A percentile compares a stretch with the other conserved stretches of the same genome.
These are phyloP conservation scores for Cacatua alba DNA, from an alignment of 2,113 vertebrate genomes.

Conservation along the genomic window DNA sequence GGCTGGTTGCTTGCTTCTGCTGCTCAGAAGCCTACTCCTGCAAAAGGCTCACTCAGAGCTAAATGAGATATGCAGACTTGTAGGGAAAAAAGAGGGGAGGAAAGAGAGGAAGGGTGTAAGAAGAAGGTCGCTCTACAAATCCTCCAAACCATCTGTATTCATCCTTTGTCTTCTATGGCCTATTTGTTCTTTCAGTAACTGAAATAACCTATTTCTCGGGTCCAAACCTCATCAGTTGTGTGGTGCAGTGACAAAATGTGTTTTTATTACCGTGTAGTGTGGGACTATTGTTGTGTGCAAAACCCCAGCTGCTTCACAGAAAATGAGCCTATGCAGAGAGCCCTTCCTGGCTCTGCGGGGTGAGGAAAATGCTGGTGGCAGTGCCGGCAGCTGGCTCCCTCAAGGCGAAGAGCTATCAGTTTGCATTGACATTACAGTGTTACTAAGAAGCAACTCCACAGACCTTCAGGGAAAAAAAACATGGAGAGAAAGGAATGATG, in stretches of 20 bases:
- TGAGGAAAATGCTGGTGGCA: not conserved
- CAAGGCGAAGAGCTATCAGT: not conserved
- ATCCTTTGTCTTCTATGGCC: not conserved
- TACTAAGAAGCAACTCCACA: not conserved
- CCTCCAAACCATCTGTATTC: not conserved
- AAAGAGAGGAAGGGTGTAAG: not conserved
- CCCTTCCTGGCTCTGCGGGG: not conserved
- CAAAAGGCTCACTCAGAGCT: not conserved
- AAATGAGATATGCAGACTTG: not conserved
- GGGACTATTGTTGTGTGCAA: not conserved
- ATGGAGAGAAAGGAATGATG: not conserved
- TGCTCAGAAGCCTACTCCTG: not conserved
- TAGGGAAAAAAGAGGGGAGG: not conserved
- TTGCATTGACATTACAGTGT: not conserved
- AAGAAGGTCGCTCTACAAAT: not conserved
- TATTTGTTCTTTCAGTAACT: not conserved
- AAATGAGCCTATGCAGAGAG: not conserved
- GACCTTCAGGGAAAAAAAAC: not conserved
- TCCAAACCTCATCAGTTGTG: not conserved
- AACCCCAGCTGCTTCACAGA: not conserved
- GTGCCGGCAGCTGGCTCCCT: not conserved
- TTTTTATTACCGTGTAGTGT: not conserved
- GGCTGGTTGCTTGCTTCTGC: not conserved
- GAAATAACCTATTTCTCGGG: not conserved
- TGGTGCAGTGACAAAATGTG: not conserved